Evolutionary conservation across 2,113 vertebrate genomes (phyloP), one percentile per base, ranked within the genome.

Genomic region (Pipra filicauda): DNA sequence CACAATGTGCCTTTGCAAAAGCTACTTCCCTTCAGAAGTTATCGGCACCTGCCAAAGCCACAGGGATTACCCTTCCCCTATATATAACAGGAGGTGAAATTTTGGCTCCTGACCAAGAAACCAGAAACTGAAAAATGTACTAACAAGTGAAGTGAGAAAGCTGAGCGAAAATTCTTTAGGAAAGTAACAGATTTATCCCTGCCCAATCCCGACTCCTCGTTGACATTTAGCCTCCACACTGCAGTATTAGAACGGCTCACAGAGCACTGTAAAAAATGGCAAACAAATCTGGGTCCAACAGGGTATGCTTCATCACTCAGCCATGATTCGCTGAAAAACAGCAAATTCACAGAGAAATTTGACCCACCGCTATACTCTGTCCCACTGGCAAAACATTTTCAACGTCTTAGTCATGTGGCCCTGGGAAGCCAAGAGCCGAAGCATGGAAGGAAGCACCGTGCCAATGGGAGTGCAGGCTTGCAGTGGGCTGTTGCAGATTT

Each of bases 161-260:
- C 64, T 59, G 93, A 91, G 66, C 15, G 12, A 94, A 96, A 96
- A 91, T 91, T 96, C 79, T 94, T 95, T 52, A 72, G 81, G 66
- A 94, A 93, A 93, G 75, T 55, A 94, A 91, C 55, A 90, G 66
- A 67, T 86, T 91, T 89, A 93, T 89, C 82, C 70, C 65, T 77
- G 87, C 66, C 85, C 73, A 83, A 39, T 46, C 59, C 62, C 72
- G 62, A 74, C 48, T 92, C 61, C 46, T 93, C 66, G 62, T 8
- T 66, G 94, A 93, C 62, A 78, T 95, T 90, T 90, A 70, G 79
- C 37, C 77, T 78, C 71, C 2, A 15, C 30, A n/a, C 57, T 66
- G 85, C 43, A 83, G 67, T 59, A 49, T 85, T 77, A 82, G 71
- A 90, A 82, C 27, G 9, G 69, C 52, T 70, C 46, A 41, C 11